Conservation (phyloP, 2,113 vertebrate genomes). For the Picathartes gymnocephalus region DNA sequence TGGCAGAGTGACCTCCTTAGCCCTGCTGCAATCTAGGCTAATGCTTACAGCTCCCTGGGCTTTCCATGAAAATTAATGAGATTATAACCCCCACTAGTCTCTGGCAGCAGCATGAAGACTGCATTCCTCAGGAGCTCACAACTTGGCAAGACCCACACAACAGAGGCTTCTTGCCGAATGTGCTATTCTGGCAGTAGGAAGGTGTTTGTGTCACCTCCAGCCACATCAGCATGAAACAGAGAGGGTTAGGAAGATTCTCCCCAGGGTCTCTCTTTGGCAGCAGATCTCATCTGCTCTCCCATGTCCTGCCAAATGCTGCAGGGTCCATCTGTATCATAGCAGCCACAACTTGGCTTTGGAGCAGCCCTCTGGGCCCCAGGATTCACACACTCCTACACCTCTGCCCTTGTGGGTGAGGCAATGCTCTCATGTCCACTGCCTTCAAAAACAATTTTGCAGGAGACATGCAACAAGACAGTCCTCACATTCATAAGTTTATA, state of each 20-base stretch:
- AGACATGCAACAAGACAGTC: neutral
- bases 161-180: neutral
- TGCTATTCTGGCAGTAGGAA: neutral
- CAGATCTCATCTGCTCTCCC: neutral
- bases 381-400: neutral
- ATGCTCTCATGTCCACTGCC: fast-evolving
- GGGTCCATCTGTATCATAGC: neutral
- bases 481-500: neutral
- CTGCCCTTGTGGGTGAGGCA: fast-evolving
- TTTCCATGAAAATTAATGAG: constrained; percentile 26
- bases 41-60: neutral
- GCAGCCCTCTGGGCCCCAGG: neutral
- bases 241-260: neutral
- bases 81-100: constrained; percentile 31
- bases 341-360: neutral
- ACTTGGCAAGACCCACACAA: neutral
- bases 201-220: neutral
- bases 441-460: neutral
- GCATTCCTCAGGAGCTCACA: neutral
- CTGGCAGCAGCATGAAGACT: neutral
- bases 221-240: fast-evolving
- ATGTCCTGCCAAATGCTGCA: neutral
- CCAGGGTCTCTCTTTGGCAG: neutral
- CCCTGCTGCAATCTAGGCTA: neutral
- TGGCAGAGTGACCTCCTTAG: neutral